Percentiles rank a stretch among this genome's conserved stretches.
These are phyloP conservation scores for Ectemnius continuus DNA, from an alignment of 2,888 invertebrate genomes.

Conservation along the genomic window DNA sequence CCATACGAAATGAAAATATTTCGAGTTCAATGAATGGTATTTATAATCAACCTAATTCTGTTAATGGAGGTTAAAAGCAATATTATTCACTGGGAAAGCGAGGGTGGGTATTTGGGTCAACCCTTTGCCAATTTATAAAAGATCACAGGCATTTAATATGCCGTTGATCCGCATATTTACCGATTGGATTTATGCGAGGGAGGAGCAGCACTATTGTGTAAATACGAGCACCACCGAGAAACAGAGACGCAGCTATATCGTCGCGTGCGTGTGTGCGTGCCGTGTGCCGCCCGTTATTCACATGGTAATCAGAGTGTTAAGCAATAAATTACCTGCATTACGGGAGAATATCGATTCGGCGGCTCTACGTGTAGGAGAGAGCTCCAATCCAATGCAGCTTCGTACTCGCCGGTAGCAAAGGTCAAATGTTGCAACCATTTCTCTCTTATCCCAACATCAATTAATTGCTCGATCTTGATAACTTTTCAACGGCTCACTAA, in stretches of 20 bases:
- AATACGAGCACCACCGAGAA: neutral
- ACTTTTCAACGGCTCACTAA: too few species aligned
- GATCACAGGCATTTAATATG: too few species aligned
- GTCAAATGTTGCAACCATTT: slow-evolving; percentile 30
- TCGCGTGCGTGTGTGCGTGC: slow-evolving; percentile 22
- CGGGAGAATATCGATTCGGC: slow-evolving; percentile 57
- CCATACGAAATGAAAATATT: too few species aligned
- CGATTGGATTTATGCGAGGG: slow-evolving; percentile 22
- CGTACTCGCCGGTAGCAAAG: slow-evolving; percentile 35
- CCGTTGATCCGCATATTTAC: slow-evolving; percentile 1
- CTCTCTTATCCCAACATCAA: too few species aligned
- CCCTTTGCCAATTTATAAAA: too few species aligned
- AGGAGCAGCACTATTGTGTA: slow-evolving; percentile 28
- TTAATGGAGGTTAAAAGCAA: too few species aligned
- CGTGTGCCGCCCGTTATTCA: slow-evolving; percentile 55
- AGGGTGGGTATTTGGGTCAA: too few species aligned
- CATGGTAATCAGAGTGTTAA: slow-evolving; percentile 62
- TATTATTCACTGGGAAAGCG: too few species aligned
- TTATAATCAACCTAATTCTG: too few species aligned
- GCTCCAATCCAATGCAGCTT: slow-evolving; percentile 48
- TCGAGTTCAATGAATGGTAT: too few species aligned
- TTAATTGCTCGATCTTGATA: too few species aligned
- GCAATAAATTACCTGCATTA: slow-evolving; percentile 62
- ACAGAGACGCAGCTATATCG: slow-evolving; percentile 33
- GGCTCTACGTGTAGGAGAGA: slow-evolving; percentile 38